Evolutionary conservation across 2,113 vertebrate genomes (phyloP), one percentile per base, ranked within the genome.

Genomic region (Vanacampus margaritifer): DNA sequence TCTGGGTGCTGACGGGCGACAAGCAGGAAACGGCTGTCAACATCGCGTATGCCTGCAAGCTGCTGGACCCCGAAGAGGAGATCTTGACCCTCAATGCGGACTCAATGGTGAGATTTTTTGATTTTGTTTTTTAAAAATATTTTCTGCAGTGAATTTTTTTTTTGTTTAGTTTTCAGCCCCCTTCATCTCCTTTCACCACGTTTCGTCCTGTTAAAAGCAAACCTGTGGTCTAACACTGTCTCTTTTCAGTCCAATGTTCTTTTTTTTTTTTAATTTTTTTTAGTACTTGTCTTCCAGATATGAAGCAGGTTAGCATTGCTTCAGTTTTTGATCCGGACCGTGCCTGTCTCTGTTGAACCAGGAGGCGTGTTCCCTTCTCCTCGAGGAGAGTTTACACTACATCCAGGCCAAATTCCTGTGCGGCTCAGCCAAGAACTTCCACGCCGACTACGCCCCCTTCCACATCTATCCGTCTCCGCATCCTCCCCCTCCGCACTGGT

Each of bases 1-100:
- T 99, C 57, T 98, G 97, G 97, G 96, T 99, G 69, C 92, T 99
- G 80, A 98, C 97, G 0, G 97, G 97, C 1, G 97, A 99, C 90
- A 99, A 99, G 77, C 97, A 98, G 79, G 97, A 99, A 87, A 98
- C 97, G 0, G 97, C 97, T 5, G 82, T 98, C 63, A 99, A 98
- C 75, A 96, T 99, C 4, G 97, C 97, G 0, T 95, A 95, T 3
- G 95, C 96, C 69, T 99, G 96, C 92, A 97, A 94, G 70, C 93
- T 99, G 56, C 91, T 99, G 67, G 95, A 96, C 71, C 96, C 94
- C 0, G 94, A 95, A 11, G 95, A 98, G 78, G 96, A 98, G 78
- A 88, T 98, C 73, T 91, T 98, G 73, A 96, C 95, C 0, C 88
- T 99, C 45, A 98, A 98, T 16, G 96, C 97, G 0, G 94, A 98